Base-by-base conservation (phyloP, 2,888 invertebrate species). In the Dicycla oo region DNA sequence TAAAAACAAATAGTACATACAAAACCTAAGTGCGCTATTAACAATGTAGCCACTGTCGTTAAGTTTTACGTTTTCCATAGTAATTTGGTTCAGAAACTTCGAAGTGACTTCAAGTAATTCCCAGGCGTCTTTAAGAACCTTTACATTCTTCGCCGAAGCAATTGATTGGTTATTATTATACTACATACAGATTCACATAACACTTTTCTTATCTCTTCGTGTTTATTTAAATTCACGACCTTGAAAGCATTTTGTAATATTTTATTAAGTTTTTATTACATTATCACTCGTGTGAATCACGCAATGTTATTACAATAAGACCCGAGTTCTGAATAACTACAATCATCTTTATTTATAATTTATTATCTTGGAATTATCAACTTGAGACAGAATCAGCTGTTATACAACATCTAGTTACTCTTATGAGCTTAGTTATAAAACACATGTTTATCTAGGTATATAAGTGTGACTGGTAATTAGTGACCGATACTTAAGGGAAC, bases 271-370 rank as follows among this genome's bases (percentile, higher is more conserved):
- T 78, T 64, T 47, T 62, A 69, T 78, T 56, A 47, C 68, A 20
- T 65, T 65, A 78, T 69, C 79, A 53, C 11, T 30, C 63, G 47
- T 63, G 58, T 78, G 78, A 78, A 78, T 73, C 68, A 73, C 68
- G 73, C 49, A 11, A 51, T 64, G 56, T 47, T 43, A 47, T 68
- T 53, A 40, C 23, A 62, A 45, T 54, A 58, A 30, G 43, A 43
- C 47, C 47, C 34, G 23, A 47, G 67, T 65, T 61, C 69, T 73
- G 64, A 60, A 26, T 63, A 72, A 45, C 30, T 51, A 73, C 58
- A 51, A 38, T 34, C 23, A 7, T 38, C 8, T 40, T 73, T 69
- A 47, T 61, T 62, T 57, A 49, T 45, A 45, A 53, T 43, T 54
- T 64, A 34, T 69, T 76, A 64, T 76, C 47, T 43, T 20, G 0